Evolutionary conservation across 2,113 vertebrate species (phyloP).

Genomic region (Stigmatopora nigra): DNA sequence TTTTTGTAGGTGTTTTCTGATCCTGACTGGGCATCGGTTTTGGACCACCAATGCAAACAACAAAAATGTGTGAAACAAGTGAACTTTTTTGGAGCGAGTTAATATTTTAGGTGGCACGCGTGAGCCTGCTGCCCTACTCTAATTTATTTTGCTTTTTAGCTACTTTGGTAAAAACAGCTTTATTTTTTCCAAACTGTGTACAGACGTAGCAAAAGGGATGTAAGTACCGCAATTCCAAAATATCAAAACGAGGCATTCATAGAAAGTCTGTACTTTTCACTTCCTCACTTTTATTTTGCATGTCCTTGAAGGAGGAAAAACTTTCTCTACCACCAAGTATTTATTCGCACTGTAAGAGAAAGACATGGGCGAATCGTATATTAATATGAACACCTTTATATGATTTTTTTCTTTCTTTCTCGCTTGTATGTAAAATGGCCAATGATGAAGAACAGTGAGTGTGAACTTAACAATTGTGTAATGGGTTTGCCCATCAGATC

Average conservation of each 20-base stretch:
- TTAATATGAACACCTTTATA: slow-evolving; percentile 15
- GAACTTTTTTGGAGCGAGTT: neutral
- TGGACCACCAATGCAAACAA: slow-evolving; percentile 29
- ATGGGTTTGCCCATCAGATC: neutral
- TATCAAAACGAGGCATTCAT: slow-evolving; percentile 35
- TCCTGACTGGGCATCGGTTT: slow-evolving; percentile 30
- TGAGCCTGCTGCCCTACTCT: neutral
- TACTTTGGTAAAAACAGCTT: slow-evolving; percentile 39
- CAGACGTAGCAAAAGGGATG: slow-evolving; percentile 46
- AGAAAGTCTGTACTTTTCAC: slow-evolving; percentile 24
- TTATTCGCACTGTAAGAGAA: slow-evolving; percentile 23
- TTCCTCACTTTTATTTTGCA: slow-evolving; percentile 19
- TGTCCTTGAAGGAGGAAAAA: slow-evolving; percentile 9
- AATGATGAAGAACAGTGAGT: slow-evolving; percentile 1
- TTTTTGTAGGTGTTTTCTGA: neutral
- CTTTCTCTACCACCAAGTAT: slow-evolving; percentile 18
- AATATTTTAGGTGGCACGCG: neutral
- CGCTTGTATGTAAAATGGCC: neutral
- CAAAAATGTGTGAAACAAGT: neutral
- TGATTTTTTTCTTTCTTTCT: slow-evolving; percentile 4
- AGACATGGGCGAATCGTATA: slow-evolving; percentile 9
- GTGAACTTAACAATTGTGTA: neutral
- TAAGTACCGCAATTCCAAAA: slow-evolving; percentile 42
- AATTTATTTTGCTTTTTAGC: slow-evolving; percentile 51
- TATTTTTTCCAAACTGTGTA: slow-evolving; percentile 37